phyloP scores from a whole-genome alignment of 53 echinoderm and acorn worm genomes.

The Apostichopus leukothele region DNA sequence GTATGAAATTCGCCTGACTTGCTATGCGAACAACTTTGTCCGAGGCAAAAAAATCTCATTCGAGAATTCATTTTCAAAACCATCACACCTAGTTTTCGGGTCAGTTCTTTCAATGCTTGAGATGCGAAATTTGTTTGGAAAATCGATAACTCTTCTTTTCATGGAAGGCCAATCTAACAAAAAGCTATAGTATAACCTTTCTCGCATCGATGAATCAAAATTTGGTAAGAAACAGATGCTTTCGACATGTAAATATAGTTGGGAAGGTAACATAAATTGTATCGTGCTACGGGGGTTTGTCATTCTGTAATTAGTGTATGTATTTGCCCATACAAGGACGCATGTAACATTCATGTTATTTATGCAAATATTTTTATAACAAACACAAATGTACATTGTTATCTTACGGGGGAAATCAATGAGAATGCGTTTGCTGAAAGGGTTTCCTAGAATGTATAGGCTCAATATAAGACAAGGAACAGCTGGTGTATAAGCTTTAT shows the following conservation, averaged over 20 bases:
- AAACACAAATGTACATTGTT: too few species aligned
- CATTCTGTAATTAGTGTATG: too few species aligned
- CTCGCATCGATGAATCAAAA: background rate
- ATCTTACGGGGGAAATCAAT: too few species aligned
- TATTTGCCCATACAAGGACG: too few species aligned
- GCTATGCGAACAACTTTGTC: background rate
- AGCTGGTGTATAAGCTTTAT: too few species aligned
- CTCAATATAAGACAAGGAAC: too few species aligned
- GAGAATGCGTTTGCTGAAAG: too few species aligned
- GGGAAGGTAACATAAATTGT: background rate
- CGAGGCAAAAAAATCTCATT: background rate
- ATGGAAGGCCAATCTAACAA: background rate
- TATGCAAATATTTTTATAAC: too few species aligned
- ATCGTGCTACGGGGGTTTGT: background rate
- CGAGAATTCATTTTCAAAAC: background rate
- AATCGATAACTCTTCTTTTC: background rate
- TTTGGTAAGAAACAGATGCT: background rate
- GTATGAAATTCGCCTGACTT: background rate
- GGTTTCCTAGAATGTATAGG: too few species aligned
- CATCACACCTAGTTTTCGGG: slow-evolving; percentile 14
- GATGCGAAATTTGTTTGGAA: background rate
- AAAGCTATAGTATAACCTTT: background rate
- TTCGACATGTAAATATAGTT: background rate
- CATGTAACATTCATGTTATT: too few species aligned
- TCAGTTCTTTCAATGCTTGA: slow-evolving; percentile 7